A percentile compares a stretch with the other conserved stretches of the same genome.
Conservation (phyloP, 2,888 invertebrate genomes). For the Smittia sp. region DNA sequence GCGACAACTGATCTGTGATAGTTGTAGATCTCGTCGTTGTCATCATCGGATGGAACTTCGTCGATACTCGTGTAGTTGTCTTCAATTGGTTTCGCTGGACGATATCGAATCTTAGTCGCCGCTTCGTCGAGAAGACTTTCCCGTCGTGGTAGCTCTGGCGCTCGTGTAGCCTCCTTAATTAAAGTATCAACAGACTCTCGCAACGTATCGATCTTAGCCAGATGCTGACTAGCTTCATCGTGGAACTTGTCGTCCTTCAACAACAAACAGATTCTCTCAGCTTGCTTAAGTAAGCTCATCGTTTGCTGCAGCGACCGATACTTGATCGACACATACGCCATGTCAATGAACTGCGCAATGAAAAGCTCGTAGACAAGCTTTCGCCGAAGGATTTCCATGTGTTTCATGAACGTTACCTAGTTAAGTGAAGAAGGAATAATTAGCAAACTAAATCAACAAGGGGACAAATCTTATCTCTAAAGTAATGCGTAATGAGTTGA, state of each 20-base stretch:
- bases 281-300: slow-evolving; percentile 67
- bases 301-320: slow-evolving; percentile 63
- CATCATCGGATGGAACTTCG: slow-evolving; percentile 25
- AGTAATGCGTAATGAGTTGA: no score
- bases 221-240: slow-evolving; percentile 57
- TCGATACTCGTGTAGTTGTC: background rate
- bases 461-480: no score
- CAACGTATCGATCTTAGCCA: slow-evolving; percentile 58
- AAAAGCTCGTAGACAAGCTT: slow-evolving; percentile 68
- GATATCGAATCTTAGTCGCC: background rate
- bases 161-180: slow-evolving; percentile 20
- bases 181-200: slow-evolving; percentile 54
- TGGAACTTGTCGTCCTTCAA: slow-evolving; percentile 59
- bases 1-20: slow-evolving; percentile 28
- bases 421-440: background rate
- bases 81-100: background rate
- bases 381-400: slow-evolving; percentile 60
- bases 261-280: slow-evolving; percentile 64
- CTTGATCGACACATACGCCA: slow-evolving; percentile 64
- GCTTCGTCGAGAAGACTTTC: slow-evolving; percentile 45
- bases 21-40: slow-evolving; percentile 34
- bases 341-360: slow-evolving; percentile 67
- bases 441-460: no score
- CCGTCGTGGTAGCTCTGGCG: slow-evolving; percentile 47
- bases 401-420: slow-evolving; percentile 38